These are phyloP conservation scores for Morus bassanus DNA, from an alignment of 2,797 vertebrate genomes.

Conservation along the genomic window DNA sequence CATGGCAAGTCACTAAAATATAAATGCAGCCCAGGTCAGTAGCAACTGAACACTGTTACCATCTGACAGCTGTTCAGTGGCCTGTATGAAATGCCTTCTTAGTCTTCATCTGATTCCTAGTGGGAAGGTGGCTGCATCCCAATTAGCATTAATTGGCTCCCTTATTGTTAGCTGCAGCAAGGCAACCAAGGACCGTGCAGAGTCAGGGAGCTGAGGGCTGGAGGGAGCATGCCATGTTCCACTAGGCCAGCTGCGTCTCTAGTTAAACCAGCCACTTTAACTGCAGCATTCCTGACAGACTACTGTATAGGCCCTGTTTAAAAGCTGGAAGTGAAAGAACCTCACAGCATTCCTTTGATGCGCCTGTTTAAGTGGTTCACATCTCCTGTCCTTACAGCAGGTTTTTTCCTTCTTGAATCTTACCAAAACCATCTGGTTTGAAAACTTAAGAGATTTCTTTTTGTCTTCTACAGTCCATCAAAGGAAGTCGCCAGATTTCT, in stretches of 20 bases:
- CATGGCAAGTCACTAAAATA: not conserved
- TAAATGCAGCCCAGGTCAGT: constrained; percentile 24
- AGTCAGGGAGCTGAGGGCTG: not conserved
- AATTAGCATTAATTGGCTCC: constrained; percentile 31
- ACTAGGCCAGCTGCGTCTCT: not conserved
- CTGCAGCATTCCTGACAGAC: not conserved
- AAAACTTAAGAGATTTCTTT: not conserved
- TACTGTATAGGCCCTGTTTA: not conserved
- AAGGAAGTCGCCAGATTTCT: not conserved
- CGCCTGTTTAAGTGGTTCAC: not conserved
- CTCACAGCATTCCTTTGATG: not conserved
- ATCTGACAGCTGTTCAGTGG: constrained; percentile 27
- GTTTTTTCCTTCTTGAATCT: not conserved
- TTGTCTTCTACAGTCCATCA: not conserved
- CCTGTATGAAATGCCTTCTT: not conserved
- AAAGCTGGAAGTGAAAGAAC: not conserved
- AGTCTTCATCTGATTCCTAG: not conserved
- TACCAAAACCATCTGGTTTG: not conserved
- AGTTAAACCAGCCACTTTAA: not conserved
- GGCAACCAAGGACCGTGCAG: not conserved
- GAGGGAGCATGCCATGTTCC: not conserved
- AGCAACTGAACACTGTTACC: not conserved
- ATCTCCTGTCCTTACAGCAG: not conserved
- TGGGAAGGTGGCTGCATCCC: not conserved
- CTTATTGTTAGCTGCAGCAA: not conserved